Base-by-base conservation (phyloP, 2,113 vertebrate genomes). In the Notechis scutatus region DNA sequence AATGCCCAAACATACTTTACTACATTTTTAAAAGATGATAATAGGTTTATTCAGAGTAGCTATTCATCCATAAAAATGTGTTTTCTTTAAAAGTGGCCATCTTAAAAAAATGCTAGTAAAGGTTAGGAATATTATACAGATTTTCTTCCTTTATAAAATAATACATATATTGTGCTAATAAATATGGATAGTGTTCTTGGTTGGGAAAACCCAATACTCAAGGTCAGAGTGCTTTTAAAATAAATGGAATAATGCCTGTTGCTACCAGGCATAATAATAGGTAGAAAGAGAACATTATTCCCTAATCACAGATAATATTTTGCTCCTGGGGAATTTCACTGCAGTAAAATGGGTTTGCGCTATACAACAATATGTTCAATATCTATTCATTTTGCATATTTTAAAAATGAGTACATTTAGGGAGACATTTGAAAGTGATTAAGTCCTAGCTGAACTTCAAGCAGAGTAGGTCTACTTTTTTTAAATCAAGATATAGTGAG, bases 341-440 rank as follows among this genome's bases (percentile, higher is more conserved):
- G 26, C 23, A 85, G 24, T 55, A 92, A 56, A 89, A 92, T 57
- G 29, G 64, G 23, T 81, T 92, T 57, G 87, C 47, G 34, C 87
- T 90, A 56, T 20, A 81, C 61, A 85, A 89, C 34, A 92, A 85
- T 89, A 89, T 39, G n/a, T 14, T 29, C 52, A 57, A 26, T 47
- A 26, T 54, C 87, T 45, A 91, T 81, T 96, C 12, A 81, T 39
- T 39, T 93, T 42, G 21, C 0, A 0, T 92, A 89, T 92, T 93
- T 94, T 91, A 88, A 86, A 85, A 92, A 54, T 21, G 10, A 0
- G 3, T 2, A 85, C 1, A 10, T 90, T 85, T 90, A 85, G 6
- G 42, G 26, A 92, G 74, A 47, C 55, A 74, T 93, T 93, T 54
- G 91, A 10, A 91, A 90, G 55, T 55, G 88, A 91, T 92, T 24